Evolutionary conservation across 30 jellyfish, hydroid and myxozoan genomes (phyloP).

Genomic region (Sanderia malayensis): DNA sequence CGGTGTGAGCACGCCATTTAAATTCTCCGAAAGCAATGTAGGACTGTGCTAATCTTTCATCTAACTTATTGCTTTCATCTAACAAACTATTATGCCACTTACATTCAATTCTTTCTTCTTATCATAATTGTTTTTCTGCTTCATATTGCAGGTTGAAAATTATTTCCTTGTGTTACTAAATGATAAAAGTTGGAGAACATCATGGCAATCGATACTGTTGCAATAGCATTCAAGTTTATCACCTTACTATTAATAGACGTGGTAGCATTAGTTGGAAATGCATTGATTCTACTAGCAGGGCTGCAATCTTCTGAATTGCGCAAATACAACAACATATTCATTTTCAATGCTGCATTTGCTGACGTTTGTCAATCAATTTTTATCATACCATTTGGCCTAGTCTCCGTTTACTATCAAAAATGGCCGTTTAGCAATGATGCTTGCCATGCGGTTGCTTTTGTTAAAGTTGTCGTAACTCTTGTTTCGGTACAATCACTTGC

Average conservation of each 20-base stretch:
- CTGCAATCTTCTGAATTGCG: conserved; percentile 42
- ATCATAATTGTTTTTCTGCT: too few species aligned
- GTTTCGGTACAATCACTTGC: conserved; percentile 83
- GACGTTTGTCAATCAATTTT: conserved; percentile 67
- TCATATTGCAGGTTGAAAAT: too few species aligned
- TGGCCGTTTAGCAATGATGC: conserved; percentile 53
- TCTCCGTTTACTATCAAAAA: conserved; percentile 11
- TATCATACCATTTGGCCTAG: conserved; percentile 68
- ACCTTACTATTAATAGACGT: conserved; percentile 44
- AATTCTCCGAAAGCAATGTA: too few species aligned
- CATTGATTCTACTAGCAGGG: conserved; percentile 54
- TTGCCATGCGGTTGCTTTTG: conserved; percentile 47
- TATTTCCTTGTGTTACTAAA: too few species aligned
- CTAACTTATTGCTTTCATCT: too few species aligned
- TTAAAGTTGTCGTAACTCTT: conserved; percentile 58
- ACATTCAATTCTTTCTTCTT: too few species aligned
- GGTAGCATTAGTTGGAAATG: conserved; percentile 66
- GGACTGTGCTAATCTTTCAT: too few species aligned
- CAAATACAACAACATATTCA: conserved; percentile 61
- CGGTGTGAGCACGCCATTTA: too few species aligned
- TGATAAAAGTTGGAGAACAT: too few species aligned
- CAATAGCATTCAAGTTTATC: conserved; percentile 28
- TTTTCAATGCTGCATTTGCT: conserved; percentile 80
- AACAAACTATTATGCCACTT: too few species aligned
- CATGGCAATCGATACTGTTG: neutral